Conservation (phyloP, 2,113 vertebrate genomes). For the Porphyrio hochstetteri region DNA sequence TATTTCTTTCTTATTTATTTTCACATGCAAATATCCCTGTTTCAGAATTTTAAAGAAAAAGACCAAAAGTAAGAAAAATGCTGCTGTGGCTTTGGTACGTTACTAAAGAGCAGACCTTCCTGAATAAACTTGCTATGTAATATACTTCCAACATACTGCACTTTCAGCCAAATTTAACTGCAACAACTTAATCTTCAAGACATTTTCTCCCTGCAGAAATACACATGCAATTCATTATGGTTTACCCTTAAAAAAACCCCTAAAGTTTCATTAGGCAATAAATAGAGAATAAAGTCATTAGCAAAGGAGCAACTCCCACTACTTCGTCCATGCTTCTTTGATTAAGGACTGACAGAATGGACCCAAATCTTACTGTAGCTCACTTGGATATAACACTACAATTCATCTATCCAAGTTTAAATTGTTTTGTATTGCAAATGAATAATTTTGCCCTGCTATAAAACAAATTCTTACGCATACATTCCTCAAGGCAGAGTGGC, state of each 20-base stretch:
- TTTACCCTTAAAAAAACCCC: neutral
- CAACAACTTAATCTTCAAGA: neutral
- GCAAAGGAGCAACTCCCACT: neutral
- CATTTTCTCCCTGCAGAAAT: neutral
- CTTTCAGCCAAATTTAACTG: neutral
- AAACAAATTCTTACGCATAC: neutral
- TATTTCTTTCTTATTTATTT: neutral
- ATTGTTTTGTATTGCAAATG: neutral
- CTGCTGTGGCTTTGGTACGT: neutral
- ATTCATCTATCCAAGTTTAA: neutral
- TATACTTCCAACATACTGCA: neutral
- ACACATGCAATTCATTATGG: neutral
- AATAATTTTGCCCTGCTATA: neutral
- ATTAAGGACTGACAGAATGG: constrained; percentile 40
- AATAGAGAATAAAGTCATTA: neutral
- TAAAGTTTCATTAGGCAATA: neutral
- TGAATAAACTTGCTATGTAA: neutral
- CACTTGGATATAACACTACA: neutral
- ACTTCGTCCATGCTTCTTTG: neutral
- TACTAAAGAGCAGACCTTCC: neutral
- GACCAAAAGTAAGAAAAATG: neutral
- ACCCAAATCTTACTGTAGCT: neutral
- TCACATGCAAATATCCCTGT: neutral
- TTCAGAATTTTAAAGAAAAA: neutral
- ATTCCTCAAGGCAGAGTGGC: constrained; percentile 71